Evolutionary conservation across 2,113 vertebrate species (phyloP).

Genomic region (Alosa alosa): DNA sequence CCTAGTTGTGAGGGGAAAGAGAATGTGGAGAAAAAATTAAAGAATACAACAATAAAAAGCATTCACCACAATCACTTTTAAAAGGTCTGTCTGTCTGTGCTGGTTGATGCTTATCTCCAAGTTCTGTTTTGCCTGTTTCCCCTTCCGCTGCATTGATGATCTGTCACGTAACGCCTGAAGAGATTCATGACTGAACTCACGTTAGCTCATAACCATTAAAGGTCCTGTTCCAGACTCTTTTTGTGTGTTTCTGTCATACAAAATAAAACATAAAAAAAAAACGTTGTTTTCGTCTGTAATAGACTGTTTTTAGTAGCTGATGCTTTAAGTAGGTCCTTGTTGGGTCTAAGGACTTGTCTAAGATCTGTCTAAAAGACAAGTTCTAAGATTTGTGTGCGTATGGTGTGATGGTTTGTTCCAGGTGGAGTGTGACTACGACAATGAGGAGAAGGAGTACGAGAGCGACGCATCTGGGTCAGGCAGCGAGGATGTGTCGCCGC

Average conservation of each 20-base stretch:
- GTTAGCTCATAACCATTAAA: not conserved
- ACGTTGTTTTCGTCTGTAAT: not conserved
- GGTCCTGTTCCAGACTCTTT: not conserved
- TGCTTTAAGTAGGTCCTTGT: no score
- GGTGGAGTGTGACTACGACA: constrained; percentile 69
- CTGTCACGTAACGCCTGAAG: not conserved
- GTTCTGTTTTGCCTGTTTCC: not conserved
- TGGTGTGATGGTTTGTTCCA: constrained; percentile 41
- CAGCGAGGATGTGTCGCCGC: constrained; percentile 61
- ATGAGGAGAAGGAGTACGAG: constrained; percentile 68
- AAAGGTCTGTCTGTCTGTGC: not conserved
- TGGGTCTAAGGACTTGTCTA: not conserved
- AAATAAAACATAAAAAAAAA: no score
- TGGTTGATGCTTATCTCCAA: not conserved
- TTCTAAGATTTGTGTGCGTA: not conserved
- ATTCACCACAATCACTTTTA: not conserved
- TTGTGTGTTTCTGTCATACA: no score
- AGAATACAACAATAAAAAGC: not conserved
- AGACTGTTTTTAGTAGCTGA: no score
- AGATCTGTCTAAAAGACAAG: no score
- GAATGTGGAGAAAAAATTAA: not conserved
- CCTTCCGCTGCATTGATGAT: not conserved
- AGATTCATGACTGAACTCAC: not conserved
- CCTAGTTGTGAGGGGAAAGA: not conserved
- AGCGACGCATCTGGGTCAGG: constrained; percentile 67